These are phyloP conservation scores for Gymnothorax reevesii DNA, from an alignment of 2,797 vertebrate genomes.

Conservation along the genomic window DNA sequence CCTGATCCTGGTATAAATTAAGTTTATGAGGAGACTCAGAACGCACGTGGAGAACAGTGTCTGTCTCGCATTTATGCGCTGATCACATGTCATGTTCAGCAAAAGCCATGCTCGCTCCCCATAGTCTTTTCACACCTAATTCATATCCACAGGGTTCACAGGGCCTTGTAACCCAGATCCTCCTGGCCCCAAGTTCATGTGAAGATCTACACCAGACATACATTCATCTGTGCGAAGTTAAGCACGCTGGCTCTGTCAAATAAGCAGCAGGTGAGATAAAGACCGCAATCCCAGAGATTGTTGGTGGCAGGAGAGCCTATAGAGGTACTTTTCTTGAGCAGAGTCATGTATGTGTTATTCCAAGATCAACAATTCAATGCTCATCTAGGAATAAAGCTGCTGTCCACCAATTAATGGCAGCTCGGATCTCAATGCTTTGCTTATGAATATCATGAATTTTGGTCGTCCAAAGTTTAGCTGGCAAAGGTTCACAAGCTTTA, in stretches of 20 bases:
- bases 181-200: neutral
- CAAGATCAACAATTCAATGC: too few species aligned
- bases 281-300: neutral
- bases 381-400: too few species aligned
- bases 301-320: too few species aligned
- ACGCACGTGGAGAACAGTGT: neutral
- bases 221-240: neutral
- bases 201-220: neutral
- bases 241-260: neutral
- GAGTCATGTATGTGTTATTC: too few species aligned
- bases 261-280: neutral
- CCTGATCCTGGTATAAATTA: too few species aligned
- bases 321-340: too few species aligned
- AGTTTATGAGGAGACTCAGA: too few species aligned
- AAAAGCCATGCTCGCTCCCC: neutral
- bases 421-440: too few species aligned
- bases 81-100: neutral
- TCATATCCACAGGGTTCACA: neutral
- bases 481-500: too few species aligned
- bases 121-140: neutral
- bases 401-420: too few species aligned
- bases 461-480: too few species aligned
- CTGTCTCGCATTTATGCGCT: neutral
- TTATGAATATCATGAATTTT: too few species aligned
- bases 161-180: neutral